Evolutionary conservation across 2,797 vertebrate genomes (phyloP).

Genomic region (Gallinago stenura): DNA sequence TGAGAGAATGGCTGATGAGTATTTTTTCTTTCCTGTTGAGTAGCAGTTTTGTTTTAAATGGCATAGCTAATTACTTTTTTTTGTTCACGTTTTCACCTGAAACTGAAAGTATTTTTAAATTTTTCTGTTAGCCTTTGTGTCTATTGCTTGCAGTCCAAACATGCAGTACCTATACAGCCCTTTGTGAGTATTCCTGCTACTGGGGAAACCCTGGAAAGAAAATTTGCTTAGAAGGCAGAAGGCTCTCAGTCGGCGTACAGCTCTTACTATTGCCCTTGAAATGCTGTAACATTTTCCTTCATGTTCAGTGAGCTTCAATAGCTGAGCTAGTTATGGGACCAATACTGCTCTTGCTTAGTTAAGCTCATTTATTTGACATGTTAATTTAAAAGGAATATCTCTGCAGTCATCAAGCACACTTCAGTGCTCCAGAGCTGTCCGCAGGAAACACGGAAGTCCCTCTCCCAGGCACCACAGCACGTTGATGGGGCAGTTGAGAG

Average conservation of each 20-base stretch:
- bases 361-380: neutral
- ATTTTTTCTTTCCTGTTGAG: neutral
- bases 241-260: neutral
- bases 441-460: neutral
- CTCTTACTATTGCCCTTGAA: neutral
- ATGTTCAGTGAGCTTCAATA: neutral
- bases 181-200: neutral
- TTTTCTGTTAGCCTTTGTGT: neutral
- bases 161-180: neutral
- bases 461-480: neutral
- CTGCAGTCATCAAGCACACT: neutral
- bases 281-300: neutral
- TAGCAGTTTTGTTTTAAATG: neutral
- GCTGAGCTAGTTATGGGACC: neutral
- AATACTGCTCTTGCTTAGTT: neutral
- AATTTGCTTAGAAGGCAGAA: neutral
- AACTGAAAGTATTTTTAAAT: neutral
- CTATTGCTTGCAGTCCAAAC: neutral
- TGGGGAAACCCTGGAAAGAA: neutral
- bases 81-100: neutral
- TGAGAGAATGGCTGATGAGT: neutral
- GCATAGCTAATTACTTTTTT: neutral
- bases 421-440: neutral
- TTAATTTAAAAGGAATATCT: neutral
- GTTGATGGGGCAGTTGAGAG: neutral